Evolutionary conservation across 2,113 vertebrate genomes (phyloP).

Genomic region (Athene cunicularia): DNA sequence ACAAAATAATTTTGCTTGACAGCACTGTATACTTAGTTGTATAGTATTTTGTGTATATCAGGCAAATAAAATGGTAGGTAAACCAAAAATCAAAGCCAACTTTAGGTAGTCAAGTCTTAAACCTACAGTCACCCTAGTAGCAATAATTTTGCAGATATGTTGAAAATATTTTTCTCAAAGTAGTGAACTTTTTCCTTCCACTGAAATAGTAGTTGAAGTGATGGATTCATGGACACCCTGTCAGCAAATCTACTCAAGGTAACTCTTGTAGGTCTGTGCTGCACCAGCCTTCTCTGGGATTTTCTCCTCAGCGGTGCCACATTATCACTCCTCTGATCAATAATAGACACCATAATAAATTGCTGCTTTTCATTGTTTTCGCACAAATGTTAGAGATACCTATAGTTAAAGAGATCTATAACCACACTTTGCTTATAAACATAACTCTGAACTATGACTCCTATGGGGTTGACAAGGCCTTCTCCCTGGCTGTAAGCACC

Average conservation of each 20-base stretch:
- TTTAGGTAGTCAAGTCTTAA: not conserved
- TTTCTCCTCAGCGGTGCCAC: not conserved
- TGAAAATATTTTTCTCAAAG: not conserved
- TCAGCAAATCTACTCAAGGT: not conserved
- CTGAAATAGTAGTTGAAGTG: not conserved
- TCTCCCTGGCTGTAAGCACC: not conserved
- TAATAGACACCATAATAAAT: not conserved
- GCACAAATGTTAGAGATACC: not conserved
- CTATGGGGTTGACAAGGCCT: not conserved
- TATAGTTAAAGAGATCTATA: not conserved
- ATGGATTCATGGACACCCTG: fast-evolving
- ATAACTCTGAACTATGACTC: not conserved
- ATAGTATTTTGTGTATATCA: not conserved
- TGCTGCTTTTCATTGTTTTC: not conserved
- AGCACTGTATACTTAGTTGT: not conserved
- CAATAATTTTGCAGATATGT: not conserved
- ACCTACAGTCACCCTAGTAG: not conserved
- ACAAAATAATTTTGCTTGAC: not conserved
- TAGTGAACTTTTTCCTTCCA: not conserved
- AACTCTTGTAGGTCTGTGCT: not conserved
- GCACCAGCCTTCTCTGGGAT: not conserved
- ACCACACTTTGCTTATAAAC: not conserved
- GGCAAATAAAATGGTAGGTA: not conserved
- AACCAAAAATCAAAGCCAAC: not conserved
- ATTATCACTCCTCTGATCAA: not conserved